A percentile compares a stretch with the other conserved stretches of the same genome.
Evolutionary conservation across 2,113 vertebrate genomes (phyloP).

Genomic region (Poeciliopsis turrubarensis): DNA sequence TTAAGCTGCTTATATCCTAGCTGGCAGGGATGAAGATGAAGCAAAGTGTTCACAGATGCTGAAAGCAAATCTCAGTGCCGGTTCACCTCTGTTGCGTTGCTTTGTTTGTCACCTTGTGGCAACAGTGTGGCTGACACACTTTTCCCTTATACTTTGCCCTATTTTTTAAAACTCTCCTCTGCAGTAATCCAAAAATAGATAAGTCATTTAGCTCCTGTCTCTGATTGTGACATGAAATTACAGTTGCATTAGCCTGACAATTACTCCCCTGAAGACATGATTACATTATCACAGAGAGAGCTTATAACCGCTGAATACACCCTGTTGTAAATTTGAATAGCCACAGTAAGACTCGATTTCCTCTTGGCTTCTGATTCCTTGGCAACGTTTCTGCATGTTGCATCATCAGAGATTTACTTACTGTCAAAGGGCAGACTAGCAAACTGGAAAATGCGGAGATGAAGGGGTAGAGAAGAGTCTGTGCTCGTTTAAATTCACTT

Average conservation of each 20-base stretch:
- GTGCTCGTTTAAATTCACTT: conserved; percentile 26
- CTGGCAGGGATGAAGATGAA: background rate
- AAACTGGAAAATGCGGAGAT: conserved; percentile 26
- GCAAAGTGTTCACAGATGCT: conserved; percentile 4
- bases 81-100: background rate
- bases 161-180: background rate
- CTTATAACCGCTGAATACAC: conserved; percentile 24
- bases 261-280: conserved; percentile 9
- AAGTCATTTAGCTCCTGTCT: background rate
- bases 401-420: conserved; percentile 68
- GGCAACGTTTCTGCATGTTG: conserved; percentile 69
- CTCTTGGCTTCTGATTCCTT: conserved; percentile 47
- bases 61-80: background rate
- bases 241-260: background rate
- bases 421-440: conserved; percentile 56
- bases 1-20: conserved; percentile 19
- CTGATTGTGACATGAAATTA: conserved; percentile 2
- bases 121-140: background rate
- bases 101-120: background rate
- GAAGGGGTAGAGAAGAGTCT: background rate
- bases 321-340: conserved; percentile 27
- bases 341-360: conserved; percentile 43
- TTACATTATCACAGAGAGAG: conserved; percentile 20
- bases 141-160: background rate
- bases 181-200: background rate